Base-by-base conservation (phyloP, 2,113 vertebrate genomes). In the Nansenia antarctica region DNA sequence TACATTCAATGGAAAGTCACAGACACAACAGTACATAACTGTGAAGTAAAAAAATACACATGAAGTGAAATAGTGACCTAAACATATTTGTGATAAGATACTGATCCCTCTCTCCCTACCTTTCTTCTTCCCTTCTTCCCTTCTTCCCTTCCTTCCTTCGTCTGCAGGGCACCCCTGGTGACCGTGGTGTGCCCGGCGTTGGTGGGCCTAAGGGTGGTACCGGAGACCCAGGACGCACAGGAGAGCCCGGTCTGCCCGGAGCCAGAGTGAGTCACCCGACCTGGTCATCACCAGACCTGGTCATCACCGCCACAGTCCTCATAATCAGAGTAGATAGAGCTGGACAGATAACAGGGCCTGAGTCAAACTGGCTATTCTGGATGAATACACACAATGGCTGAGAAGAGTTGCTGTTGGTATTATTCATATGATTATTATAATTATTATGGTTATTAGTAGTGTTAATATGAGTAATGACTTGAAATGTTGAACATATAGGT, bases 241-340 rank as follows among this genome's bases (percentile, higher is more conserved):
- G 97, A 76, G 97, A 99, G 79, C 80, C 96, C 1, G 96, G 97
- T 1, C 94, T 98, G 61, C 97, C 97, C 0, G 97, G 97, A 83
- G 97, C 97, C 63, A 95, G 97, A 92, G 97, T 99, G 79, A 92
- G 94, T 83, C 29, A 9, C 53, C 31, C 8, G 20, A 20, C 3
- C 31, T n/a, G 0, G 5, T 58, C 39, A 2, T 31, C 7, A 47
- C 49, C 18, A n/a, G n/a, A n/a, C n/a, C 24, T 58, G 0, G 5
- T 58, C 39, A 2, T 31, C 7, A 47, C 49, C 18, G 39, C n/a
- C 8, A 0, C 32, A 5, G 34, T 14, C 14, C 5, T 2, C 24
- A 22, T 60, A n/a, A 58, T 57, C 2, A 34, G 39, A 14, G 20
- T n/a, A 15, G 12, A 52, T n/a, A 52, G 29, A 22, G 55, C 27